Conservation (phyloP, 2,888 invertebrate species). For the Leptopilina syphax region DNA sequence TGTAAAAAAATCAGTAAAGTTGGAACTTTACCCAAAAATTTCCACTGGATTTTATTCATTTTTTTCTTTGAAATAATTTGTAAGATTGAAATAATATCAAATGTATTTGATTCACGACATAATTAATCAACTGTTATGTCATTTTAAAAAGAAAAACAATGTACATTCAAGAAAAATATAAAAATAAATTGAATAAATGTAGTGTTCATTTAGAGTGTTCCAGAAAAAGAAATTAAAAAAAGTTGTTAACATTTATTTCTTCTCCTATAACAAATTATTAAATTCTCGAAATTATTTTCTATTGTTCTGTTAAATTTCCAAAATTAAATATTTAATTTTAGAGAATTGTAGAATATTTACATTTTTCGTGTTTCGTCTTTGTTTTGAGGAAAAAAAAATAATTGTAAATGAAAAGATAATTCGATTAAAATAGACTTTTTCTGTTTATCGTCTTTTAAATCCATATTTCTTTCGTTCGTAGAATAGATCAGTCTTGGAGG, state of each 20-base stretch:
- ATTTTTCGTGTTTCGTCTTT: too few species aligned
- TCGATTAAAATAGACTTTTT: too few species aligned
- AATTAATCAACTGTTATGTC: constrained; percentile 4
- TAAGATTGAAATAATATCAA: constrained; percentile 12
- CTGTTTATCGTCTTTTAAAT: constrained; percentile 90
- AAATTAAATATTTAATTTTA: too few species aligned
- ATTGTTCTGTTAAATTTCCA: too few species aligned
- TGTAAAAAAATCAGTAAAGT: neutral
- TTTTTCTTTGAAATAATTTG: constrained; percentile 14
- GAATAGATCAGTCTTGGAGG: constrained; percentile 99
- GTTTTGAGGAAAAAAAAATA: too few species aligned
- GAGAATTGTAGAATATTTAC: too few species aligned
- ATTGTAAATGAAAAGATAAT: too few species aligned
- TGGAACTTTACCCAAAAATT: too few species aligned
- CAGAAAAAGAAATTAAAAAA: neutral
- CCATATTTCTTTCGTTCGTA: constrained; percentile 99
- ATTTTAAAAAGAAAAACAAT: neutral
- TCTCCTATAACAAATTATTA: neutral
- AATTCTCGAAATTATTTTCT: neutral
- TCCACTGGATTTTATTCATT: too few species aligned
- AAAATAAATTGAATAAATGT: constrained; percentile 1
- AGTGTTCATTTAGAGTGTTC: constrained; percentile 16
- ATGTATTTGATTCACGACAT: neutral
- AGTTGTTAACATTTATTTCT: neutral
- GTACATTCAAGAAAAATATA: neutral